Evolutionary conservation across 2,797 vertebrate genomes (phyloP), one percentile per base, ranked within the genome.

Genomic region (Poecile montanus): DNA sequence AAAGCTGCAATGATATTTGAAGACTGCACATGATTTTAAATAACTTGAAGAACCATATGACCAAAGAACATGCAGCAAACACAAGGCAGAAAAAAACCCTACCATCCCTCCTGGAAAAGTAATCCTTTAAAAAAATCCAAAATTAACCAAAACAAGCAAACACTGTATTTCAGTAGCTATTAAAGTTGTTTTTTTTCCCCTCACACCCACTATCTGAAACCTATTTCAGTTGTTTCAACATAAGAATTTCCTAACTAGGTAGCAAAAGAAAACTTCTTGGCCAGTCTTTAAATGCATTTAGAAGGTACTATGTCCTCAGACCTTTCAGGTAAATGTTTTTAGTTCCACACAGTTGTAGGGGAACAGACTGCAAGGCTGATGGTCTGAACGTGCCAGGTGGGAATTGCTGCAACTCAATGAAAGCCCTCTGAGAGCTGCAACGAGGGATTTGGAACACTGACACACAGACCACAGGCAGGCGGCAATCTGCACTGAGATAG

Each of bases 1-100:
- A 90, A 93, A 86, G 47, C 6, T 75, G 40, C 25, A 88, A 65
- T n/a, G 50, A 61, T 84, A 83, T 80, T 92, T 91, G 65, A 89
- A 80, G 70, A 77, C 30, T 25, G 25, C 16, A 72, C 25, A 11
- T 48, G 19, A 84, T 72, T 85, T 90, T 51, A 91, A 89, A 56
- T 66, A 81, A 85, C 32, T 65, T 7, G 0, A 76, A 92, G 32
- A 88, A 74, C 10, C 13, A 23, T 32, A 45, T n/a, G 50, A 95
- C 34, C 42, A 82, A 84, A 86, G 56, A 94, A 72, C 7, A 62
- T 13, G 26, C 29, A 73, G 56, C 27, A 92, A 89, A 82, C 65
- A 66, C 4, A 13, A 83, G 29, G 18, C 34, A 72, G 70, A 75
- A 80, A 91, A 74, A 6, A 80, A 40, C 65, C 5, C 13, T 58